phyloP scores from a whole-genome alignment of 2,888 invertebrate species.

The Glomeris marginata region DNA sequence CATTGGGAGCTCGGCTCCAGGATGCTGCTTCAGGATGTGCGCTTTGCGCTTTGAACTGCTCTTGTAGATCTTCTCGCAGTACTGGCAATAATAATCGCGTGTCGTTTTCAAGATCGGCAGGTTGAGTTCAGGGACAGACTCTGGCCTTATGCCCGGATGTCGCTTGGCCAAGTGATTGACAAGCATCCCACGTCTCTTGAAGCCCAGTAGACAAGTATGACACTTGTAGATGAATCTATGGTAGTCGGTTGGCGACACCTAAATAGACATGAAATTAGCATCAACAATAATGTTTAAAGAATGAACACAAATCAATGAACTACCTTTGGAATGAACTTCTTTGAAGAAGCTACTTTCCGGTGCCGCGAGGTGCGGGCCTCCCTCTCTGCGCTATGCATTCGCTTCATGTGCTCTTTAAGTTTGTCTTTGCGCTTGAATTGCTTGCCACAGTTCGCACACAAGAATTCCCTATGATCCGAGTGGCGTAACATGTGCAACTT shows the following conservation, averaged over 20 bases:
- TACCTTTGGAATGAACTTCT: slow-evolving; percentile 43
- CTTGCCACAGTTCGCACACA: slow-evolving; percentile 58
- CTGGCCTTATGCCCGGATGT: slow-evolving; percentile 45
- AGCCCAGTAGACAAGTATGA: slow-evolving; percentile 54
- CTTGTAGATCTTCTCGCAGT: slow-evolving; percentile 69
- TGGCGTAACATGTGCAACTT: slow-evolving; percentile 52
- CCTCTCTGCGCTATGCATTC: slow-evolving; percentile 44
- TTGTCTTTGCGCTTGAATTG: slow-evolving; percentile 63
- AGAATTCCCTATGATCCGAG: slow-evolving; percentile 48
- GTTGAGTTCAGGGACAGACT: slow-evolving; percentile 50
- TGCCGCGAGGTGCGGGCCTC: slow-evolving; percentile 22
- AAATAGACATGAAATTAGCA: slow-evolving; percentile 9
- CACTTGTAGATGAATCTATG: slow-evolving; percentile 61
- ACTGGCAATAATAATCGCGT: slow-evolving; percentile 65
- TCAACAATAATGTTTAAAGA: neutral
- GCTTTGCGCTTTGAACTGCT: slow-evolving; percentile 69
- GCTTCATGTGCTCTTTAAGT: slow-evolving; percentile 52
- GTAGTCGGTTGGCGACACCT: slow-evolving; percentile 45
- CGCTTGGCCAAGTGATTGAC: slow-evolving; percentile 67
- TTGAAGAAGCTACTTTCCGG: slow-evolving; percentile 24
- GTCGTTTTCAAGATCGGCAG: slow-evolving; percentile 61
- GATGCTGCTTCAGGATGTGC: slow-evolving; percentile 68
- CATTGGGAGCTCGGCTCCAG: slow-evolving; percentile 50
- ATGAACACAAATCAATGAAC: no score
- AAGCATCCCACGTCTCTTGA: slow-evolving; percentile 68